Conservation (phyloP, 2,888 invertebrate species). For the Dicyrtomina minuta region DNA sequence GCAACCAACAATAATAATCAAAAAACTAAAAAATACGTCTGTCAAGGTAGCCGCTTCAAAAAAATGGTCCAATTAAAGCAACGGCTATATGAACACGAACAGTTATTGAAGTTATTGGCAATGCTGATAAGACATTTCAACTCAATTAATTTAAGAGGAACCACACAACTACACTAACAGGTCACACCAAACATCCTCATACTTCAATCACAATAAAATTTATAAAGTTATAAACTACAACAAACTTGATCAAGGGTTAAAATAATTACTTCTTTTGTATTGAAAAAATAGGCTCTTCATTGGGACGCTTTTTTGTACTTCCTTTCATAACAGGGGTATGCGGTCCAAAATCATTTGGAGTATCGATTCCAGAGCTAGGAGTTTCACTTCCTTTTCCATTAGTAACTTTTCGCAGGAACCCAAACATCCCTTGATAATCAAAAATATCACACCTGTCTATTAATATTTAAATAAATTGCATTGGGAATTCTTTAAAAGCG, state of each 20-base stretch:
- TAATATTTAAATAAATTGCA: background rate
- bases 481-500: background rate
- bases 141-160: background rate
- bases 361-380: constrained; percentile 29
- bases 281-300: constrained; percentile 25
- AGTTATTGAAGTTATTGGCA: too few species aligned
- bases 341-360: constrained; percentile 36
- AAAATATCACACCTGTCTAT: background rate
- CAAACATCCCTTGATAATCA: constrained; percentile 43
- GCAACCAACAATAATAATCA: background rate
- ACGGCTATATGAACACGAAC: too few species aligned
- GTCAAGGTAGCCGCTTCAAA: background rate
- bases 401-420: constrained; percentile 45
- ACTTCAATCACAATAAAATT: background rate
- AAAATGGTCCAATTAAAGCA: too few species aligned
- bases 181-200: background rate
- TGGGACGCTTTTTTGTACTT: constrained; percentile 30
- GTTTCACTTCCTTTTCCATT: constrained; percentile 40
- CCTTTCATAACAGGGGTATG: constrained; percentile 47
- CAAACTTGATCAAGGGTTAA: background rate
- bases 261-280: constrained; percentile 27
- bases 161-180: constrained; percentile 18
- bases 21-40: constrained; percentile 19
- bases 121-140: constrained; percentile 17
- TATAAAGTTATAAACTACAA: background rate